Percentiles rank a stretch among this genome's conserved stretches.
Evolutionary conservation across 2,888 invertebrate species (phyloP).

Genomic region (Drosophila multiciliata): DNA sequence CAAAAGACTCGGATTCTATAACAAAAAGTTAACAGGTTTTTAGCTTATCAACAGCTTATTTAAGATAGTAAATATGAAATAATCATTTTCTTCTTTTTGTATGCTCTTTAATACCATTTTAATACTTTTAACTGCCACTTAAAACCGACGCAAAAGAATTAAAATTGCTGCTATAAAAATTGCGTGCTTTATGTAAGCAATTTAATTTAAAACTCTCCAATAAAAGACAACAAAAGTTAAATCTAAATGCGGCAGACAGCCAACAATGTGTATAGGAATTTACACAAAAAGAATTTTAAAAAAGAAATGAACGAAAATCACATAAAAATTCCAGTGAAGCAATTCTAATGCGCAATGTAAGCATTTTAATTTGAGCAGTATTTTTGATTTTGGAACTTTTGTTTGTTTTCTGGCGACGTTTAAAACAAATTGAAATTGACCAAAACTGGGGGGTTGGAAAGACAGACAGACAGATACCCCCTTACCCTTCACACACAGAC

Average conservation of each 20-base stretch:
- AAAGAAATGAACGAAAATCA: slow-evolving; percentile 18
- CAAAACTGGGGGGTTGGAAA: slow-evolving; percentile 50
- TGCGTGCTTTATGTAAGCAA: slow-evolving; percentile 56
- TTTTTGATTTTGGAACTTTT: slow-evolving; percentile 73
- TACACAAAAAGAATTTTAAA: not conserved
- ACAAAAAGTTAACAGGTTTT: not conserved
- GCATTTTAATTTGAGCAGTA: slow-evolving; percentile 73
- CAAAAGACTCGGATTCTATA: not conserved
- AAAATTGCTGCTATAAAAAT: slow-evolving; percentile 37
- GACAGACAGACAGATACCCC: slow-evolving; percentile 24
- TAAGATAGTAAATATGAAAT: not conserved
- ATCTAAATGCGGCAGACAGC: slow-evolving; percentile 50
- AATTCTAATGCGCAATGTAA: slow-evolving; percentile 51
- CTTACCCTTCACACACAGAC: slow-evolving; percentile 2
- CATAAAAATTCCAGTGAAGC: slow-evolving; percentile 58
- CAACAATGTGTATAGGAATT: slow-evolving; percentile 47
- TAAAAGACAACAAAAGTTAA: slow-evolving; percentile 37
- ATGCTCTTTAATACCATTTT: slow-evolving; percentile 10
- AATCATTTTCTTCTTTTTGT: not conserved
- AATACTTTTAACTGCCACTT: not conserved
- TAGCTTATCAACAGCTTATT: not conserved
- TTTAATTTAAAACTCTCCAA: slow-evolving; percentile 70
- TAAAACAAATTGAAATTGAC: slow-evolving; percentile 64
- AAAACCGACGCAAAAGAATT: slow-evolving; percentile 29
- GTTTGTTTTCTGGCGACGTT: slow-evolving; percentile 21